A percentile compares a stretch with the other conserved stretches of the same genome.
These are phyloP conservation scores for Dendroctonus valens DNA, from an alignment of 1,140 invertebrate genomes.

Conservation along the genomic window DNA sequence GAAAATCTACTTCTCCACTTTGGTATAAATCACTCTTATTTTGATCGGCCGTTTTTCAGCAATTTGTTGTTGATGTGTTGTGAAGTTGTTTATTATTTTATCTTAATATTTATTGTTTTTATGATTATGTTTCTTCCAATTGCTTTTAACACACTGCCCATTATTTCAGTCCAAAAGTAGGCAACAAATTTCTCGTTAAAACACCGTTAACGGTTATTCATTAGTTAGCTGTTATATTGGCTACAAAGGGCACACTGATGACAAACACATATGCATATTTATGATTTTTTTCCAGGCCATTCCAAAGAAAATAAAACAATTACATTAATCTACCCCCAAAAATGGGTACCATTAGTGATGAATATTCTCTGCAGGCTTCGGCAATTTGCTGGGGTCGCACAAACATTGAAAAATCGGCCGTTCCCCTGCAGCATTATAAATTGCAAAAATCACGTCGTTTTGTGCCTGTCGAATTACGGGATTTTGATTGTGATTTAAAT, in stretches of 20 bases:
- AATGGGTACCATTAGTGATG: slow-evolving; percentile 30
- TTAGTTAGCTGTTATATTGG: too few relatives aligned
- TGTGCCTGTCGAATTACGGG: slow-evolving; percentile 15
- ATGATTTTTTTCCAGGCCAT: slow-evolving; percentile 5
- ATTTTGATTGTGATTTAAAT: not conserved
- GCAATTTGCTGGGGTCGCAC: slow-evolving; percentile 32
- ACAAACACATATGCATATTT: slow-evolving; percentile 18
- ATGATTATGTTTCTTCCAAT: too few relatives aligned
- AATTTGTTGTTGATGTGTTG: too few relatives aligned
- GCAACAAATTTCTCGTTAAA: too few relatives aligned
- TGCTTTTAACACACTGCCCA: too few relatives aligned
- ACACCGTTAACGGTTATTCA: too few relatives aligned
- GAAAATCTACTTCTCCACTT: too few relatives aligned
- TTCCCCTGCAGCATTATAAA: slow-evolving; percentile 29
- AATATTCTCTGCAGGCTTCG: slow-evolving; percentile 29
- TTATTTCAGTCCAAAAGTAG: too few relatives aligned
- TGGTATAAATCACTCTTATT: too few relatives aligned
- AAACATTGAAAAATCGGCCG: slow-evolving; percentile 30
- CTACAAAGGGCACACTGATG: not conserved
- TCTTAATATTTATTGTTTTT: too few relatives aligned
- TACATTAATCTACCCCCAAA: slow-evolving; percentile 27
- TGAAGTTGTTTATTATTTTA: too few relatives aligned
- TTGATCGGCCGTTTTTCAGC: too few relatives aligned
- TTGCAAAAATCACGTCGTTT: slow-evolving; percentile 27
- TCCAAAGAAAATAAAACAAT: slow-evolving; percentile 28